phyloP scores from a whole-genome alignment of 30 jellyfish, hydroid and myxozoan genomes.

The Phacellophora camtschatica region DNA sequence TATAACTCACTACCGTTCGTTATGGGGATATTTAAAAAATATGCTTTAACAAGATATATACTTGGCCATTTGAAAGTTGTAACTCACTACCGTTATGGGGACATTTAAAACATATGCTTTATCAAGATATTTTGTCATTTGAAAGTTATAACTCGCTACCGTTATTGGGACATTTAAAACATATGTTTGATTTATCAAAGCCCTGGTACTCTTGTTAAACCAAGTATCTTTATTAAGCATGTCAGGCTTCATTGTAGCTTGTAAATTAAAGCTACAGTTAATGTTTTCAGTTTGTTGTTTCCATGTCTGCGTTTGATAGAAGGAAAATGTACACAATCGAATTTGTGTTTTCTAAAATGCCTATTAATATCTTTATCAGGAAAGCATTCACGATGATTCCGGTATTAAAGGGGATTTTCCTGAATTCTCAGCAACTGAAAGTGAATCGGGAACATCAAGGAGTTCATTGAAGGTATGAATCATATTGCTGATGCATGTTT shows the following conservation, averaged over 20 bases:
- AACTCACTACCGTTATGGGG: not conserved
- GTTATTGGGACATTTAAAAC: not conserved
- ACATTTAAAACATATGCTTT: not conserved
- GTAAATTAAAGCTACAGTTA: too few species aligned
- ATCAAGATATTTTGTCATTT: not conserved
- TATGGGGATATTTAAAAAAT: not conserved
- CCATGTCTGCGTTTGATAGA: too few species aligned
- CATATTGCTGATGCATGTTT: too few species aligned
- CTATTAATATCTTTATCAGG: not conserved
- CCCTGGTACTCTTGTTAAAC: too few species aligned
- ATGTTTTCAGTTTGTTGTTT: too few species aligned
- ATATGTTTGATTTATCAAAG: not conserved
- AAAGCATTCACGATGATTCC: constrained; percentile 21
- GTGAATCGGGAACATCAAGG: not conserved
- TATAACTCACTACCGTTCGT: not conserved
- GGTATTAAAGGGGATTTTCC: constrained; percentile 45
- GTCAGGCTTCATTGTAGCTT: too few species aligned
- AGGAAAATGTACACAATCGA: too few species aligned
- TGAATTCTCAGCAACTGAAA: constrained; percentile 35
- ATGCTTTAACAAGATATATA: not conserved
- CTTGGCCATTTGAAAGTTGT: not conserved
- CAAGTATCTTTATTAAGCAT: too few species aligned
- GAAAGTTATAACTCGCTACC: not conserved
- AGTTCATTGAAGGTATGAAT: not conserved
- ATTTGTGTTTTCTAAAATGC: too few species aligned